Base-by-base conservation (phyloP, 2,113 vertebrate genomes). In the Grammomys surdaster region DNA sequence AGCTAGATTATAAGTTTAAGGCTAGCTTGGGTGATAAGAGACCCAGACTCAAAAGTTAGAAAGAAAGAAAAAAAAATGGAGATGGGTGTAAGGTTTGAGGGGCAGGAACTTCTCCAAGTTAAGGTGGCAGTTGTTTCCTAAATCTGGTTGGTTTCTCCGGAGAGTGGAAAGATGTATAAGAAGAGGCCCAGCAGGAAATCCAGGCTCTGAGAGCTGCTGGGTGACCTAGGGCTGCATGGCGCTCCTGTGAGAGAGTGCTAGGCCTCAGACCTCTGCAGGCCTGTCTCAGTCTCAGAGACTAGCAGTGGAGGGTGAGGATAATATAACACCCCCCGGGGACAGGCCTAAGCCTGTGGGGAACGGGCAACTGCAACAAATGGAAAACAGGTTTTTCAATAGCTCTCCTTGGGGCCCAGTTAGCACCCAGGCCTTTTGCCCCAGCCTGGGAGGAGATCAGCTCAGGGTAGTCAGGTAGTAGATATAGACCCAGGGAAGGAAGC, bases 401-500 rank as follows among this genome's bases (percentile, higher is more conserved):
- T 46, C 16, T 91, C 22, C 56, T 40, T 46, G 24, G 85, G 75
- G 40, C 80, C 24, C 4, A 2, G 14, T 84, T 60, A 54, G 54
- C 46, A 70, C 46, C 22, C 46, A 3, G 14, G 43, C 40, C 80
- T 77, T 93, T 95, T 84, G 77, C 67, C 20, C 65, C 5, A 48
- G 93, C 56, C 81, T 33, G 67, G 96, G 80, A 95, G 75, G 90
- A 90, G 95, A 92, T 97, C 97, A 97, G 92, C 46, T 93, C 31
- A 60, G 96, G 96, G 96, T 43, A 95, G 76, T 58, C 82, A 63
- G 89, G 54, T 40, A 80, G 67, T 97, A 97, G 97, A 97, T 95
- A 97, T 82, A 97, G 97, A 94, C 19, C 10, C 58, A 77, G 95
- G 95, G 78, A 91, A 96, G 92, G 96, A 91, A 96, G 91, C 91